Conservation (phyloP, 2,113 vertebrate genomes). For the Serinus canaria region DNA sequence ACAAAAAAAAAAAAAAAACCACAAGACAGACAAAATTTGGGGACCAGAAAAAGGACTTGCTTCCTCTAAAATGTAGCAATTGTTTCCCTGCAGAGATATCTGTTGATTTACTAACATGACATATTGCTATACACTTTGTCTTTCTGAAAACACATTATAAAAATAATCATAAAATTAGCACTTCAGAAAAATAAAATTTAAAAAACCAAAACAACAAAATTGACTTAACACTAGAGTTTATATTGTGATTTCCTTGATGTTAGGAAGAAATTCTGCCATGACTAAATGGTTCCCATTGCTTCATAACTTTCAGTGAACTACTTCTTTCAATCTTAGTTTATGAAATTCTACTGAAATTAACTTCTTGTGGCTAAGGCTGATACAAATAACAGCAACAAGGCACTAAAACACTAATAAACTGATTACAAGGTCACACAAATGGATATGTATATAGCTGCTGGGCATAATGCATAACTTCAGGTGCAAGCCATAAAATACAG, state of each 20-base stretch:
- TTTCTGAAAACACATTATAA: not conserved
- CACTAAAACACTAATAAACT: slow-evolving; percentile 65
- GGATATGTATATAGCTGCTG: slow-evolving; percentile 65
- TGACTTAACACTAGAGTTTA: not conserved
- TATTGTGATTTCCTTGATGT: not conserved
- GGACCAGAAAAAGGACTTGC: not conserved
- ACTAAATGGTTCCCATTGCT: not conserved
- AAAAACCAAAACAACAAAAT: rapidly evolving
- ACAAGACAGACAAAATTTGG: not conserved
- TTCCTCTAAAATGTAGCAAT: not conserved
- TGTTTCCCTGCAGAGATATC: not conserved
- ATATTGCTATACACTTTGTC: not conserved
- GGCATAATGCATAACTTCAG: slow-evolving; percentile 58
- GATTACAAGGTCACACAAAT: slow-evolving; percentile 64
- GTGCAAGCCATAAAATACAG: slow-evolving; percentile 68
- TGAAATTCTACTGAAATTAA: slow-evolving; percentile 78
- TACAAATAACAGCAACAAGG: slow-evolving; percentile 74
- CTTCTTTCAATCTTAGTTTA: slow-evolving; percentile 74
- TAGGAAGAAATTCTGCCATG: not conserved
- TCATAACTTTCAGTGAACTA: not conserved
- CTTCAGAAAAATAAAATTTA: not conserved
- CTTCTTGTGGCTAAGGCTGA: slow-evolving; percentile 66
- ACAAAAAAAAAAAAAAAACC: not conserved
- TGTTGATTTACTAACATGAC: not conserved
- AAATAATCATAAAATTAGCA: not conserved